These are phyloP conservation scores for Glaucopsyche alexis DNA, from an alignment of 2,888 invertebrate genomes.

Conservation along the genomic window DNA sequence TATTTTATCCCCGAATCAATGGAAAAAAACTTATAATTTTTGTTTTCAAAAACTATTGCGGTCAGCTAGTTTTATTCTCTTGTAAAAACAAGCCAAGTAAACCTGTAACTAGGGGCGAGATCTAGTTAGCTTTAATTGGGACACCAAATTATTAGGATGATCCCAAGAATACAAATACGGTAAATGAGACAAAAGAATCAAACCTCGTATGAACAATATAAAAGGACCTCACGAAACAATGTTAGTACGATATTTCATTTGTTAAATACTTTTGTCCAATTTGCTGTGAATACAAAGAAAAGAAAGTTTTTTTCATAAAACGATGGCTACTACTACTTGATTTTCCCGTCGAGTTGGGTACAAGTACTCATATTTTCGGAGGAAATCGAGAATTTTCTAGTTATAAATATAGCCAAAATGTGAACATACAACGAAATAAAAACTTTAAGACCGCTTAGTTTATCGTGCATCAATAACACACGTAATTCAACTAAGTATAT, in stretches of 20 bases:
- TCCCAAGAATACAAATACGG: neutral
- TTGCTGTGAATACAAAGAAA: neutral
- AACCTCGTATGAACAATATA: neutral
- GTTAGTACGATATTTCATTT: neutral
- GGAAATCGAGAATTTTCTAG: no score
- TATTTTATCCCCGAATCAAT: no score
- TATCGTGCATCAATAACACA: no score
- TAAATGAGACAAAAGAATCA: neutral
- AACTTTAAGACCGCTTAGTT: no score
- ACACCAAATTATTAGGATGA: neutral
- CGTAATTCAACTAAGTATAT: no score
- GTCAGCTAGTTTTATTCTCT: neutral
- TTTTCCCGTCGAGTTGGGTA: no score
- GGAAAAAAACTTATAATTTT: no score
- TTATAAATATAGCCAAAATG: no score
- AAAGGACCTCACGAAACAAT: neutral
- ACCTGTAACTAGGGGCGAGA: neutral
- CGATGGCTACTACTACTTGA: no score
- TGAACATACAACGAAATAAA: no score
- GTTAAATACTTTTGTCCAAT: neutral
- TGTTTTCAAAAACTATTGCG: neutral
- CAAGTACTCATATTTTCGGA: no score
- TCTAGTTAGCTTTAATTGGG: constrained; percentile 10
- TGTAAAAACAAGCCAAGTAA: neutral
- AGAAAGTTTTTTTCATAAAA: no score